Evolutionary conservation across 1,140 invertebrate genomes (phyloP), one percentile per base, ranked within the genome.

Genomic region (Venustaconcha ellipsiformis): DNA sequence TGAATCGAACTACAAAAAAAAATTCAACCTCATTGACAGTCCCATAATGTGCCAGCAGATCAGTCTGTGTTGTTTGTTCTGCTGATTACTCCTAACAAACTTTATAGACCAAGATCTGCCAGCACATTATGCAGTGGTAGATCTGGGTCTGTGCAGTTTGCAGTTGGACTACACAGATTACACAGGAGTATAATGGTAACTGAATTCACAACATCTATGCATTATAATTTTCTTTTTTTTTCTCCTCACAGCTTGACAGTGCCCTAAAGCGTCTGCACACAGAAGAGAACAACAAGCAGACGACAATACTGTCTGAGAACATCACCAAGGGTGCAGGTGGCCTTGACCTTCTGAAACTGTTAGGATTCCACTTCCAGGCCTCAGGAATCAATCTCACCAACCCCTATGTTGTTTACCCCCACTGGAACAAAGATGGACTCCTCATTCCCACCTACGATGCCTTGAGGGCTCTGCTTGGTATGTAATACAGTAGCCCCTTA

Each of bases 351-450:
- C 83, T 89, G 26, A 83, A 85, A 57, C 78, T 84, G 59, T 81
- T 89, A 1, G 87, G 87, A 14, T 89, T 88, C 76, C 87, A 88
- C 74, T 89, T 89, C 76, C 86, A 89, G 72, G 82, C 86, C n/a
- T 81, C 81, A 64, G 85, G 84, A 12, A 57, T 76, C 37, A 64
- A 72, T 6, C 70, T 86, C 26, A 69, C 76, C 5, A 66, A 80
- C n/a, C 87, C 84, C 4, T 88, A 87, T 80, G 80, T 89, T 13
- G 72, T 89, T n/a, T 89, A 84, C 72, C 88, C 88, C 18, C 86
- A 89, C 82, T 87, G 87, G 86, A 86, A 88, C 67, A 82, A 71
- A 60, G 86, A 87, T 67, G 83, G 87, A 30, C 65, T 88, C 15
- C 81, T 89, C 0, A 81, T 88, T n/a, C 86, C 88, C 15, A 69